A percentile compares a stretch with the other conserved stretches of the same genome.
These are phyloP conservation scores for Periophthalmus magnuspinnatus DNA, from an alignment of 2,797 vertebrate species.

Conservation along the genomic window DNA sequence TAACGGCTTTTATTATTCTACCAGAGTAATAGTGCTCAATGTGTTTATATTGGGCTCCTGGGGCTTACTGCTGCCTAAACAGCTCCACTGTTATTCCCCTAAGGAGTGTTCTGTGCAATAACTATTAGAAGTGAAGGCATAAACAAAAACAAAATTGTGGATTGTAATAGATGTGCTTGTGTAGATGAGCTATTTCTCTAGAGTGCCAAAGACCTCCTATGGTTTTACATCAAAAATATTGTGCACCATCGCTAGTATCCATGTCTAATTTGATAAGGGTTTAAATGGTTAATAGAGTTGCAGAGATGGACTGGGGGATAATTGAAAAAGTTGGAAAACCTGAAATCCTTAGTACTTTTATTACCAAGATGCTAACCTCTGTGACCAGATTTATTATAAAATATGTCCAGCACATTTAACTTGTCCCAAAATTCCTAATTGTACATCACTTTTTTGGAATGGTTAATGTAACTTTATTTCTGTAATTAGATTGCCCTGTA, in stretches of 20 bases:
- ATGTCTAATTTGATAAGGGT: neutral
- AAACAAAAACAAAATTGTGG: slow-evolving; percentile 34
- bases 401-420: neutral
- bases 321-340: neutral
- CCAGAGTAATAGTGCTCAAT: slow-evolving; percentile 43
- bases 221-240: slow-evolving; percentile 5
- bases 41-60: slow-evolving; percentile 36
- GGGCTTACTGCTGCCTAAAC: slow-evolving; percentile 50
- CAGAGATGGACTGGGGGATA: neutral
- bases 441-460: neutral
- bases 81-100: slow-evolving; percentile 49
- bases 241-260: neutral
- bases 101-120: slow-evolving; percentile 40
- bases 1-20: slow-evolving; percentile 41
- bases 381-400: neutral
- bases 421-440: neutral
- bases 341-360: neutral
- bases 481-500: too few relatives aligned
- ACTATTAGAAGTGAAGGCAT: slow-evolving; percentile 41
- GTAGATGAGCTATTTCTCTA: slow-evolving; percentile 18
- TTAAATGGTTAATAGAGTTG: neutral
- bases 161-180: slow-evolving; percentile 25
- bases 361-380: neutral
- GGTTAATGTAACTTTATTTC: neutral
- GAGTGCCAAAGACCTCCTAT: neutral